Evolutionary conservation across 2,113 vertebrate genomes (phyloP), one percentile per base, ranked within the genome.

Genomic region (Oreochromis tanganicae): DNA sequence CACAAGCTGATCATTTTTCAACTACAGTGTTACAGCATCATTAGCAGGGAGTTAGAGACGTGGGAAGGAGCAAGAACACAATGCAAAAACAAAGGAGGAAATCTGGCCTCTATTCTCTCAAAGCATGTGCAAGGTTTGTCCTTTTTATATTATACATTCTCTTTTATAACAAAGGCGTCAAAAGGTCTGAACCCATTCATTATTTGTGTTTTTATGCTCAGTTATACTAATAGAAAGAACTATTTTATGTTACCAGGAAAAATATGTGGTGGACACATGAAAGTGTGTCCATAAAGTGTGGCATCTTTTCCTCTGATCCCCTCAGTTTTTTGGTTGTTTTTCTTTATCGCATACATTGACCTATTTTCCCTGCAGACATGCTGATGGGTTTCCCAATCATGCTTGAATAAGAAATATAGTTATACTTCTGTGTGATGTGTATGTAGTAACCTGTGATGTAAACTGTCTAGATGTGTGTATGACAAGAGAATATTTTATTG

Each of bases 1-100:
- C 19, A 68, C 17, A 41, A 38, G 19, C 19, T 68, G 63, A 21
- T 68, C 63, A 3, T 68, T 41, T 68, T 68, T 59, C 61, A 7
- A 61, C 21, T 32, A 21, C 81, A 99, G 98, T 99, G 98, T 92
- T 98, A 97, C 90, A 97, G 84, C 91, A 84, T 98, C 43, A 96
- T 96, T 86, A 97, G 1, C 41, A 90, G 86, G 86, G 94, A 93
- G 2, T 93, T 27, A 84, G 84, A 93, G 86, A 95, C 81, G 12
- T 99, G 98, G 98, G 88, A 94, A 27, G 94, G 96, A 1, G 97
- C 98, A 50, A 96, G 97, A 81, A 92, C 85, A 81, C 86, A 94
- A 86, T 99, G 98, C 90, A 91, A 91, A 82, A 63, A 19, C 19
- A 88, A 94, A 43, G 95, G 95, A 85, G 98, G 97, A 84, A 97